Conservation (phyloP, 2,888 invertebrate species). For the Eucriotettix oculatus region DNA sequence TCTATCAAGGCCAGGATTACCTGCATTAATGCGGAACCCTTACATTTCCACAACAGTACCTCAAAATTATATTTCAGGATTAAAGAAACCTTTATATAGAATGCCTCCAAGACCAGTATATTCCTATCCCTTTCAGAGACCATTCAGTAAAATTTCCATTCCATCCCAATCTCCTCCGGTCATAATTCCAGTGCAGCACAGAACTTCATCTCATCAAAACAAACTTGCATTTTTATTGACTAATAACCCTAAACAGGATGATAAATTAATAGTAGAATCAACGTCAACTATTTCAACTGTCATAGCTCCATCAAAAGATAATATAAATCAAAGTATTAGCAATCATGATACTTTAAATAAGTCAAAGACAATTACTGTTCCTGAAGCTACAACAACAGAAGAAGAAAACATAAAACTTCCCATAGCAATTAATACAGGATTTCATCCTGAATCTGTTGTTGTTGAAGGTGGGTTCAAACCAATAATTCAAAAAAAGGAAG, state of each 20-base stretch:
- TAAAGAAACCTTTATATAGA: slow-evolving; percentile 11
- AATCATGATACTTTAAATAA: too few relatives aligned
- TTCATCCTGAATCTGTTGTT: slow-evolving; percentile 63
- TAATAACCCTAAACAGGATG: too few relatives aligned
- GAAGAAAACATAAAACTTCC: neutral
- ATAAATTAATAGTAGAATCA: too few relatives aligned
- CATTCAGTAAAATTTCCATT: neutral
- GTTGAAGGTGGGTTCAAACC: slow-evolving; percentile 75
- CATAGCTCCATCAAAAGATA: too few relatives aligned
- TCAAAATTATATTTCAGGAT: slow-evolving; percentile 3
- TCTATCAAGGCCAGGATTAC: neutral
- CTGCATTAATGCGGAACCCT: neutral
- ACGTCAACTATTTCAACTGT: too few relatives aligned
- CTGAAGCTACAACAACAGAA: neutral
- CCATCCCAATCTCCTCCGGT: neutral
- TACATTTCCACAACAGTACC: neutral
- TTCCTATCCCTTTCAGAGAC: neutral
- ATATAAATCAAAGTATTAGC: too few relatives aligned
- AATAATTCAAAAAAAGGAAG: slow-evolving; percentile 39
- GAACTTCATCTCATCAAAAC: neutral
- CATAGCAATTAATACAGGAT: slow-evolving; percentile 41
- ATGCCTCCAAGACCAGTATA: neutral
- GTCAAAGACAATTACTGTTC: too few relatives aligned
- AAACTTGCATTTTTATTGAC: neutral
- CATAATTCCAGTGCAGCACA: neutral